A percentile compares a stretch with the other conserved stretches of the same genome.
phyloP scores from a whole-genome alignment of 2,888 invertebrate species.

The Boloria euphrosyne region DNA sequence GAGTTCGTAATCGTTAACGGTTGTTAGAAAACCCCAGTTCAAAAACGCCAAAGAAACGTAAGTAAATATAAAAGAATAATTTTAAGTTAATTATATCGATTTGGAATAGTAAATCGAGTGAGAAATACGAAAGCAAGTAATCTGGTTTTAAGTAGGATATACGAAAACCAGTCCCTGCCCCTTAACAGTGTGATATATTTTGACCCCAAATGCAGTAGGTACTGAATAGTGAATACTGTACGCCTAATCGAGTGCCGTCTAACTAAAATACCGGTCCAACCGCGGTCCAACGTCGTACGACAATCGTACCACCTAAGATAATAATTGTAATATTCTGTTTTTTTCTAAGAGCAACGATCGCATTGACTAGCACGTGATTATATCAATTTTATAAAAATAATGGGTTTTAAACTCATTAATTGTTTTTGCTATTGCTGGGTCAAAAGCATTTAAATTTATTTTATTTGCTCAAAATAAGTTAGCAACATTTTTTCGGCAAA shows the following conservation, averaged over 20 bases:
- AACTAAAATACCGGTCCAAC: slow-evolving; percentile 44
- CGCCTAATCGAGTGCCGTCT: slow-evolving; percentile 31
- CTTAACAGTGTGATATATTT: slow-evolving; percentile 41
- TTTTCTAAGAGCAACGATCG: slow-evolving; percentile 28
- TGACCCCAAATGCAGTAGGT: slow-evolving; percentile 40
- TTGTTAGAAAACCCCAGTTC: neutral
- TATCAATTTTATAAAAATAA: slow-evolving; percentile 25
- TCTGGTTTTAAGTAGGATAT: slow-evolving; percentile 40
- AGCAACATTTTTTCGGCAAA: slow-evolving; percentile 10
- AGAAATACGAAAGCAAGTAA: slow-evolving; percentile 43
- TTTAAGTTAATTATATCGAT: neutral
- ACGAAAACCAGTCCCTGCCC: slow-evolving; percentile 43
- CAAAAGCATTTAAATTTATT: slow-evolving; percentile 1
- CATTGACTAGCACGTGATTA: slow-evolving; percentile 30
- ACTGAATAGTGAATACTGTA: slow-evolving; percentile 5
- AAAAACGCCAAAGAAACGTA: neutral
- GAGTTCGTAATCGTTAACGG: neutral
- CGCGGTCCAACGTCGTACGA: slow-evolving; percentile 60
- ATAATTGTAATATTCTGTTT: slow-evolving; percentile 40
- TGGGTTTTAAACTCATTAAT: neutral
- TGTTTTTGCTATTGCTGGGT: neutral
- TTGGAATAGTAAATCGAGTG: slow-evolving; percentile 28
- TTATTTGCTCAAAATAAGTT: neutral
- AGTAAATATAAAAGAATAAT: neutral
- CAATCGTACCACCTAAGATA: slow-evolving; percentile 58